Conservation (phyloP, 2,888 invertebrate species). For the Uloborus plumipes region DNA sequence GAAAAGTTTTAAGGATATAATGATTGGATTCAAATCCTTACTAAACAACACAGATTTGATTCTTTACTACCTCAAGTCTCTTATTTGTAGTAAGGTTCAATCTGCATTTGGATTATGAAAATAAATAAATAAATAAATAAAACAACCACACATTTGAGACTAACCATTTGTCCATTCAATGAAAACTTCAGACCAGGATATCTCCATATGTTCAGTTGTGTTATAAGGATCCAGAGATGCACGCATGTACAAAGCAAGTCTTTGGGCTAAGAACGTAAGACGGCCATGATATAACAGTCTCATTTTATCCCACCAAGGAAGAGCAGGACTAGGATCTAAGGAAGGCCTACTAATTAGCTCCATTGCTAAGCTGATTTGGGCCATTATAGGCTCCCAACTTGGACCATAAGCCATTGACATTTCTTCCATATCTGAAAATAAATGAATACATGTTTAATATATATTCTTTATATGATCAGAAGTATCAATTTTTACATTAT, state of each 20-base stretch:
- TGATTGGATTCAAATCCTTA: no score
- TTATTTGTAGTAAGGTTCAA: no score
- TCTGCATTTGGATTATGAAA: no score
- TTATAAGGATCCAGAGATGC: constrained; percentile 98
- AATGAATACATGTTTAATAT: background rate
- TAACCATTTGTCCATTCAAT: constrained; percentile 87
- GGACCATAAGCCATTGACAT: constrained; percentile 84
- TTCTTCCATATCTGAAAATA: constrained; percentile 79
- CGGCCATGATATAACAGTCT: constrained; percentile 92
- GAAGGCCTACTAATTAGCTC: constrained; percentile 79
- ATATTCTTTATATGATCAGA: background rate
- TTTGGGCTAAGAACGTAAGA: constrained; percentile 87
- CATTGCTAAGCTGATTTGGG: constrained; percentile 80
- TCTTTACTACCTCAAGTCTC: no score
- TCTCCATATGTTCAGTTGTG: constrained; percentile 98
- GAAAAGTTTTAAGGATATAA: no score
- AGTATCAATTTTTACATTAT: background rate
- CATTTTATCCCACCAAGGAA: constrained; percentile 98
- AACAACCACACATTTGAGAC: background rate
- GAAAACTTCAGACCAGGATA: constrained; percentile 92
- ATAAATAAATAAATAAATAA: background rate
- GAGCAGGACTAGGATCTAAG: constrained; percentile 90
- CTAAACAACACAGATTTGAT: no score
- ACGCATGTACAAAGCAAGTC: constrained; percentile 91
- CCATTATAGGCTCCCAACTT: constrained; percentile 98